Conservation (phyloP, 2,797 vertebrate genomes). For the Macropus fuliginosus region DNA sequence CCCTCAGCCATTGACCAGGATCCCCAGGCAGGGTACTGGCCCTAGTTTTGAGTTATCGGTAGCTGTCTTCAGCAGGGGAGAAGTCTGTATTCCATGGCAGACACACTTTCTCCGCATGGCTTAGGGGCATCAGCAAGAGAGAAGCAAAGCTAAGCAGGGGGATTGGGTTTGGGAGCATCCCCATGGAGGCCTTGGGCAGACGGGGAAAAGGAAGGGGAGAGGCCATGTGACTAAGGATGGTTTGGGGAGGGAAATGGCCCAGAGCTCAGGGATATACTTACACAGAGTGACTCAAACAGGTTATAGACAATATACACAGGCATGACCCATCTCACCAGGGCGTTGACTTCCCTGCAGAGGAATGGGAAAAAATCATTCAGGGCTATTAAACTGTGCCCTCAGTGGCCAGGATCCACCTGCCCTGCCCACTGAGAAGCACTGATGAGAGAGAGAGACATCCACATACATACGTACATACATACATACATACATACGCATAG, state of each 20-base stretch:
- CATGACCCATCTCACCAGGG: slow-evolving; percentile 87
- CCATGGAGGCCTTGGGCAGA: background rate
- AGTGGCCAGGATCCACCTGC: background rate
- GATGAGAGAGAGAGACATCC: background rate
- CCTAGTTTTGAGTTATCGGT: too few relatives aligned
- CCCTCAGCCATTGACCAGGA: background rate
- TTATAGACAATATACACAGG: slow-evolving; percentile 87
- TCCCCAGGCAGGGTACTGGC: background rate
- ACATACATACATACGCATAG: too few relatives aligned
- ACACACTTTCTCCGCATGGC: background rate
- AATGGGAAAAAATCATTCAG: slow-evolving; percentile 11
- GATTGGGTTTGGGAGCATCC: background rate
- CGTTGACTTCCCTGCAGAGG: slow-evolving; percentile 87
- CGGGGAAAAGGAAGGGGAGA: background rate
- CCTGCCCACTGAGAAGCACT: background rate
- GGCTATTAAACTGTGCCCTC: background rate
- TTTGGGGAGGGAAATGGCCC: background rate
- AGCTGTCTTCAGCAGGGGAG: background rate
- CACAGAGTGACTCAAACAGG: slow-evolving; percentile 87
- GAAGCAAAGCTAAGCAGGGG: background rate
- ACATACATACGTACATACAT: background rate
- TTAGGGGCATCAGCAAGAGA: background rate
- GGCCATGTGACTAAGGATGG: fast-evolving
- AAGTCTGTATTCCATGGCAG: background rate
- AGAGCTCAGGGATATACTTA: slow-evolving; percentile 82